phyloP scores from a whole-genome alignment of 2,113 vertebrate species.

The Oreochromis spilurus region DNA sequence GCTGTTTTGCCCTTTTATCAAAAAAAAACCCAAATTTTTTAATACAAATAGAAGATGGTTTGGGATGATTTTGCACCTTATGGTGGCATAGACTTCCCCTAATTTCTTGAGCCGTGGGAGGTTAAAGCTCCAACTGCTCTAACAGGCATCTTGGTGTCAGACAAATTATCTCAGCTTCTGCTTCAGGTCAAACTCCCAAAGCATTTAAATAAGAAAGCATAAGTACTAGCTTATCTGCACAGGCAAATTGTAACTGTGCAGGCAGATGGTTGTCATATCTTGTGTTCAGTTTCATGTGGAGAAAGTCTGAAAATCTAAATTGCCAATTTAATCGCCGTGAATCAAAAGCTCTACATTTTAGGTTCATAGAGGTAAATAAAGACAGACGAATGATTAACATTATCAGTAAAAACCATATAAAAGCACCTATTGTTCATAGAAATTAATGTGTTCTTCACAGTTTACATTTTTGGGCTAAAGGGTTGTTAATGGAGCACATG shows the following conservation, averaged over 20 bases:
- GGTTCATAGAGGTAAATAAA: neutral
- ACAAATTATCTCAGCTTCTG: slow-evolving; percentile 6
- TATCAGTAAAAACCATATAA: neutral
- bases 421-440: neutral
- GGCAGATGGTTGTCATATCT: neutral
- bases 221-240: neutral
- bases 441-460: neutral
- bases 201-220: slow-evolving; percentile 7
- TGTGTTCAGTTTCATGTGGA: neutral
- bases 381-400: neutral
- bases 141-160: neutral
- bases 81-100: neutral
- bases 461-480: neutral
- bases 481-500: neutral
- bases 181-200: slow-evolving; percentile 4
- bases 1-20: neutral
- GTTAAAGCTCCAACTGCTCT: neutral
- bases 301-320: neutral
- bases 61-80: neutral
- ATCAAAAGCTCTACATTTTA: neutral
- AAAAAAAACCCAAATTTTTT: neutral
- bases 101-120: neutral
- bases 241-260: neutral
- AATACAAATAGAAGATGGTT: neutral
- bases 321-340: neutral